A percentile compares a stretch with the other conserved stretches of the same genome.
phyloP scores from a whole-genome alignment of 2,888 invertebrate genomes.

The Erebia aethiops region DNA sequence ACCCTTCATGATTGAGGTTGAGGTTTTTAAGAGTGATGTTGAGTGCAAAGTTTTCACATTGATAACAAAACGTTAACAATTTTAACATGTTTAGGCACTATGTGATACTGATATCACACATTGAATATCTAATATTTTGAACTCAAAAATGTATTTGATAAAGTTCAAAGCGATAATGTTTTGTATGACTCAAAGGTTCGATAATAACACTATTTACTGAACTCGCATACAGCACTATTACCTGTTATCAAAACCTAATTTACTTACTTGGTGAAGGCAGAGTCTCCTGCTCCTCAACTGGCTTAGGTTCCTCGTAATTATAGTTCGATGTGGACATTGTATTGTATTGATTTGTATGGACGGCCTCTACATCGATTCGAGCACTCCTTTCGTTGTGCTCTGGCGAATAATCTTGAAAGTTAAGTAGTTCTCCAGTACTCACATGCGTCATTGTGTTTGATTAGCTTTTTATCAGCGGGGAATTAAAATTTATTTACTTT shows the following conservation, averaged over 20 bases:
- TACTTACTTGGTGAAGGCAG: slow-evolving; percentile 58
- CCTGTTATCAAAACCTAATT: too few relatives aligned
- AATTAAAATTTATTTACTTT: background rate
- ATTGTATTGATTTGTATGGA: slow-evolving; percentile 77
- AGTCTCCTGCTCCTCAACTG: slow-evolving; percentile 58
- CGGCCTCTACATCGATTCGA: slow-evolving; percentile 85
- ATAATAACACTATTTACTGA: background rate
- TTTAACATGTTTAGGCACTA: background rate
- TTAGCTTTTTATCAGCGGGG: background rate
- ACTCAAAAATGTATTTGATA: background rate
- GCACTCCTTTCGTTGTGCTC: slow-evolving; percentile 83
- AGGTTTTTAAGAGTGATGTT: too few relatives aligned
- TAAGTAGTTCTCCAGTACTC: slow-evolving; percentile 85
- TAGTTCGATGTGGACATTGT: slow-evolving; percentile 71
- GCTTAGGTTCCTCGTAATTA: slow-evolving; percentile 65
- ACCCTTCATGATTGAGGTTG: too few relatives aligned
- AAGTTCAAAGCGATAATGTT: background rate
- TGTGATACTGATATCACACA: background rate
- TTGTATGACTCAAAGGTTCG: background rate
- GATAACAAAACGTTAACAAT: background rate
- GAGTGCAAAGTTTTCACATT: background rate
- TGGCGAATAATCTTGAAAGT: slow-evolving; percentile 89
- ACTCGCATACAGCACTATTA: background rate
- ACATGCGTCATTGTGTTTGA: slow-evolving; percentile 62
- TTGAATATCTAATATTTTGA: background rate